A percentile compares a stretch with the other conserved stretches of the same genome.
Conservation (phyloP, 1,140 invertebrate species). For the Papilio xuthus region DNA sequence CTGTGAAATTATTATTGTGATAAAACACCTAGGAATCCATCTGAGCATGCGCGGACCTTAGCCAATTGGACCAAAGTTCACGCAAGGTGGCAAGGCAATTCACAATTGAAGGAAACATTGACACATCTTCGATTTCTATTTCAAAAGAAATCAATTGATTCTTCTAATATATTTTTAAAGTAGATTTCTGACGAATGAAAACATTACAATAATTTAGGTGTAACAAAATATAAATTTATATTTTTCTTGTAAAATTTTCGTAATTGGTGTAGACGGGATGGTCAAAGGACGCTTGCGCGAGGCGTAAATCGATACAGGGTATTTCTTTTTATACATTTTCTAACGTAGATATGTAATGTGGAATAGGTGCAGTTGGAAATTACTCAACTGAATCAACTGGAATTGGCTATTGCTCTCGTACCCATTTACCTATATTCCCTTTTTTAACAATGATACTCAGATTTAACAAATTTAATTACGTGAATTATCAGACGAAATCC, state of each 20-base stretch:
- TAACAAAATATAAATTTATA: neutral
- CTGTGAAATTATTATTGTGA: constrained; percentile 62
- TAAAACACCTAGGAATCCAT: constrained; percentile 47
- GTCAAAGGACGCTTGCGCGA: constrained; percentile 69
- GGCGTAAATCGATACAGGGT: constrained; percentile 61
- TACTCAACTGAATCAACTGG: constrained; percentile 1
- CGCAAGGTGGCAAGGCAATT: constrained; percentile 45
- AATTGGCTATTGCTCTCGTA: neutral
- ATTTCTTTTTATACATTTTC: constrained; percentile 48
- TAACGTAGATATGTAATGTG: neutral
- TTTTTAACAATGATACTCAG: neutral
- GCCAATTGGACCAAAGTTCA: constrained; percentile 66
- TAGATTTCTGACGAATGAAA: neutral
- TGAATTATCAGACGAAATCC: neutral
- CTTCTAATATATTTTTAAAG: neutral
- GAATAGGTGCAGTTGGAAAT: constrained; percentile 24
- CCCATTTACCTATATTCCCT: neutral
- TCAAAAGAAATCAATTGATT: constrained; percentile 11
- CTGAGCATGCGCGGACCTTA: constrained; percentile 67
- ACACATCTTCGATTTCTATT: constrained; percentile 32
- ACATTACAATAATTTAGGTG: neutral
- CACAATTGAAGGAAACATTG: constrained; percentile 30
- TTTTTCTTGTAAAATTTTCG: constrained; percentile 34
- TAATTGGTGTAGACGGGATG: constrained; percentile 35
- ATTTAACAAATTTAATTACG: neutral